Percentiles rank a stretch among this genome's conserved stretches.
These are phyloP conservation scores for Hemicrepidius hirtus DNA, from an alignment of 2,888 invertebrate genomes.

Conservation along the genomic window DNA sequence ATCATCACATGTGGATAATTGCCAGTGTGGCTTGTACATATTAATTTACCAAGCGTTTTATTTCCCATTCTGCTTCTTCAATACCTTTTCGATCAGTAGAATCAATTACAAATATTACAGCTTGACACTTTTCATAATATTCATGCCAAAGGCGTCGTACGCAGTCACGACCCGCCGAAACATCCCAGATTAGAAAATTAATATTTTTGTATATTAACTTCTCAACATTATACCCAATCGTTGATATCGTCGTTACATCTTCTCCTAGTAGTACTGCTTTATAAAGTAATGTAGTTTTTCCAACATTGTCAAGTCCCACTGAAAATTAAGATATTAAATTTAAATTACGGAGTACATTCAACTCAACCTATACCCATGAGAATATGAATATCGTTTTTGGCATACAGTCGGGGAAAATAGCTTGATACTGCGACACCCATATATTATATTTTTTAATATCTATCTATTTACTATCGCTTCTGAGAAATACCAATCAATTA, in stretches of 20 bases:
- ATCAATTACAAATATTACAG: neutral
- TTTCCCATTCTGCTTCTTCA: neutral
- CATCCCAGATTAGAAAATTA: neutral
- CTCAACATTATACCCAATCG: neutral
- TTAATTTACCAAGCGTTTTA: neutral
- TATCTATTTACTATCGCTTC: too few relatives aligned
- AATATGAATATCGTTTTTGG: too few relatives aligned
- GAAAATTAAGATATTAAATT: too few relatives aligned
- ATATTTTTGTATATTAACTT: neutral
- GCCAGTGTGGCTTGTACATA: too few relatives aligned
- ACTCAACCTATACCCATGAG: too few relatives aligned
- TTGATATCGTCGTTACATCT: neutral
- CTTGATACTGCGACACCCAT: too few relatives aligned
- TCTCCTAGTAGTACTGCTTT: slow-evolving; percentile 8
- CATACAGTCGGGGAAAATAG: too few relatives aligned
- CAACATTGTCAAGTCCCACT: neutral
- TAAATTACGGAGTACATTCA: too few relatives aligned
- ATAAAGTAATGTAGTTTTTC: neutral
- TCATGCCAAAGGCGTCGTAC: neutral
- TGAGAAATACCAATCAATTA: too few relatives aligned
- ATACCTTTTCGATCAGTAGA: neutral
- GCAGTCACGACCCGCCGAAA: neutral
- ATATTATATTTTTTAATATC: too few relatives aligned
- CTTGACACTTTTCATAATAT: neutral
- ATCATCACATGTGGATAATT: neutral